phyloP scores from a whole-genome alignment of 2,113 vertebrate genomes.

The Micromys minutus region DNA sequence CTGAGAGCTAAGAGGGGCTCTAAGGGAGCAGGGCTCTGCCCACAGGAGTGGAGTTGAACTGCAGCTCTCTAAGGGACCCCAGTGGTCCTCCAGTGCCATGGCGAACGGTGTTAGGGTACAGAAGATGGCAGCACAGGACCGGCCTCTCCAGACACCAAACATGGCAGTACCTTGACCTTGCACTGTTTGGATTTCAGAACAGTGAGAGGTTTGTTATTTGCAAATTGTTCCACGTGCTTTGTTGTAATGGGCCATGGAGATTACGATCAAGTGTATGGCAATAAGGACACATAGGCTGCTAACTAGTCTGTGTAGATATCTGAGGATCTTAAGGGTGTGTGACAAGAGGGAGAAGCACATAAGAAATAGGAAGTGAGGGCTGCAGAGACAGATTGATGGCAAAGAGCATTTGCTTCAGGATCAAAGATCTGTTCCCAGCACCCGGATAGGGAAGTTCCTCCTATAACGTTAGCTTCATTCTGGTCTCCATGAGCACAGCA shows the following conservation, averaged over 20 bases:
- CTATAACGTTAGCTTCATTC: background rate
- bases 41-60: no score
- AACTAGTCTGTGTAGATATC: background rate
- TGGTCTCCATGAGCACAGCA: background rate
- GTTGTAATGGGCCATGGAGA: background rate
- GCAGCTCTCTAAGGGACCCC: no score
- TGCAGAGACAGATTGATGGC: no score
- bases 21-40: background rate
- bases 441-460: background rate
- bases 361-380: background rate
- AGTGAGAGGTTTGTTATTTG: background rate
- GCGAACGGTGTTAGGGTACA: background rate
- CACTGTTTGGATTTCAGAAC: background rate
- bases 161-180: background rate
- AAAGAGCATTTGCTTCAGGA: background rate
- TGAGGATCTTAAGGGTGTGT: background rate
- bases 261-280: background rate
- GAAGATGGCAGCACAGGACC: background rate
- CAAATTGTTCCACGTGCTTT: background rate
- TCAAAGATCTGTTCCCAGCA: background rate
- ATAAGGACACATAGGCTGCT: background rate
- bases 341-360: accelerated
- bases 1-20: background rate
- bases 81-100: background rate
- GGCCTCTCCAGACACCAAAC: background rate